phyloP scores from a whole-genome alignment of 2,888 invertebrate species.

The Craniophora ligustri region DNA sequence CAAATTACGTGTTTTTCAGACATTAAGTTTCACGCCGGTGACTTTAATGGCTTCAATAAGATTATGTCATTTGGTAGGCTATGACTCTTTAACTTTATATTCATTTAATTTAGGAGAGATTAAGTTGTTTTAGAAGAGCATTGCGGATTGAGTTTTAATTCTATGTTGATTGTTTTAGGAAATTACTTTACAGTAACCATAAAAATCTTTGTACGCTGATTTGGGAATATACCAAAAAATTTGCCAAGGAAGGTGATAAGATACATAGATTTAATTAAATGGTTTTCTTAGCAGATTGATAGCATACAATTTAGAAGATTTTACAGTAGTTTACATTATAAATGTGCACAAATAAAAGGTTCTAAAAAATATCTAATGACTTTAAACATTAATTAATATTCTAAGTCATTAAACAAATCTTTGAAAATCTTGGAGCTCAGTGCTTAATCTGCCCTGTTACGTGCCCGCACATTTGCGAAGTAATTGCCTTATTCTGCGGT shows the following conservation, averaged over 20 bases:
- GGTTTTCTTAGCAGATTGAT: no score
- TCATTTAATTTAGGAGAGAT: slow-evolving; percentile 32
- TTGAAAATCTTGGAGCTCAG: slow-evolving; percentile 23
- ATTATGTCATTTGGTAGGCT: slow-evolving; percentile 26
- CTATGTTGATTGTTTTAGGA: no score
- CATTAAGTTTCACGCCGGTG: slow-evolving; percentile 37
- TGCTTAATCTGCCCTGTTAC: slow-evolving; percentile 48
- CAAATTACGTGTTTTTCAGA: slow-evolving; percentile 47
- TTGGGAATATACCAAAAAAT: no score
- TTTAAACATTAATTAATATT: not conserved
- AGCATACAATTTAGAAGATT: no score
- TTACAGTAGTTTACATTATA: no score
- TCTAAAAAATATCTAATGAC: no score
- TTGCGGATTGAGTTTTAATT: slow-evolving; percentile 13
- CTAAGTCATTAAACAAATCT: slow-evolving; percentile 11
- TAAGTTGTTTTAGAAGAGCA: slow-evolving; percentile 15
- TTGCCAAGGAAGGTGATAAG: no score
- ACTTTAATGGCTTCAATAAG: slow-evolving; percentile 41
- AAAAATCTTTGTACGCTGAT: no score
- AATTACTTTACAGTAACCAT: no score
- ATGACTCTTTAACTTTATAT: slow-evolving; percentile 37
- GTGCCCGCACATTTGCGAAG: slow-evolving; percentile 49
- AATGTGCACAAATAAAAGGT: no score
- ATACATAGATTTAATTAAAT: no score
- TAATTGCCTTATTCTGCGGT: slow-evolving; percentile 51